Conservation (phyloP, 2,797 vertebrate genomes). For the Heteromormyrus szaboi region DNA sequence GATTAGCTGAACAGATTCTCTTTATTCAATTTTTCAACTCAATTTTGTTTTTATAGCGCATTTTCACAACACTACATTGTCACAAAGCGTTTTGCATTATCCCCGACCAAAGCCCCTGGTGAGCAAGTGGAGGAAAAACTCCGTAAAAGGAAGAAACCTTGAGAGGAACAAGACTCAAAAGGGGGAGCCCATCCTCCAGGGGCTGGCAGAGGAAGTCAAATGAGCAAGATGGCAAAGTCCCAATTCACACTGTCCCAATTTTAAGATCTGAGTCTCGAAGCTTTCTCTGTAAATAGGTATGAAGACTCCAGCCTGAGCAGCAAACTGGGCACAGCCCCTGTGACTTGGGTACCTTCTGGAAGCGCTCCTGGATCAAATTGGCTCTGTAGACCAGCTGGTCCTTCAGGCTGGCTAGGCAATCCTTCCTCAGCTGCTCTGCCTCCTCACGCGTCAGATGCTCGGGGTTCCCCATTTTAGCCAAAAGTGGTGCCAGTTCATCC, state of each 20-base stretch:
- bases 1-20: not conserved
- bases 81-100: not conserved
- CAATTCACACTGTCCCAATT: not conserved
- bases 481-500: slow-evolving; percentile 65
- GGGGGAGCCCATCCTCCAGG: not conserved
- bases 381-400: slow-evolving; percentile 56
- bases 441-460: slow-evolving; percentile 48
- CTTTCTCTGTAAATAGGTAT: not conserved
- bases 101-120: not conserved
- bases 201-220: not conserved
- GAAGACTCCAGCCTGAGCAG: not conserved
- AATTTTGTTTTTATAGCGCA: not conserved
- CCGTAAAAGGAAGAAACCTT: not conserved
- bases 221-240: not conserved
- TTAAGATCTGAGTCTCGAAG: not conserved
- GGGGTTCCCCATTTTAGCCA: slow-evolving; percentile 47
- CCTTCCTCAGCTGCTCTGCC: slow-evolving; percentile 50
- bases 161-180: not conserved
- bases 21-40: not conserved
- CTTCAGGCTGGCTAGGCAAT: slow-evolving; percentile 66
- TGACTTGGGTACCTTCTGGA: slow-evolving; percentile 58
- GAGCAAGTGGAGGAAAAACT: not conserved
- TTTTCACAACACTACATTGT: not conserved
- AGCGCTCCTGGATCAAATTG: slow-evolving; percentile 65
- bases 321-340: not conserved